Evolutionary conservation across 2,888 invertebrate genomes (phyloP).

Genomic region (Cenopis cana): DNA sequence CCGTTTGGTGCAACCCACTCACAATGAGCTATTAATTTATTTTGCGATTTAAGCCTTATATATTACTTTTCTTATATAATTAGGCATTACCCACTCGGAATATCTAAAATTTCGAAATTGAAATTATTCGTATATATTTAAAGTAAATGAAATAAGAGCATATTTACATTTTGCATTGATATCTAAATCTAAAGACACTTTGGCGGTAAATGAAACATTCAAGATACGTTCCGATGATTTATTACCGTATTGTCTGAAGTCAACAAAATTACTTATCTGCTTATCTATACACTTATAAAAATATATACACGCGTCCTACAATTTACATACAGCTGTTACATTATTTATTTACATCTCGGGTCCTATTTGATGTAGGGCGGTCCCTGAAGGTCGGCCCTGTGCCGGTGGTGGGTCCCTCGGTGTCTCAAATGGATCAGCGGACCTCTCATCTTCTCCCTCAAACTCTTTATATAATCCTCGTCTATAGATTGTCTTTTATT

Average conservation of each 20-base stretch:
- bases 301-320: slow-evolving; percentile 69
- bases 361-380: slow-evolving; percentile 75
- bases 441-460: slow-evolving; percentile 77
- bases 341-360: slow-evolving; percentile 45
- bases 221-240: slow-evolving; percentile 45
- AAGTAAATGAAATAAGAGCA: too few species aligned
- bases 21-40: too few species aligned
- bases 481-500: slow-evolving; percentile 67
- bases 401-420: slow-evolving; percentile 74
- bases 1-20: too few species aligned
- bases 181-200: too few species aligned
- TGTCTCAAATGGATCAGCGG: slow-evolving; percentile 78
- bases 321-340: slow-evolving; percentile 59
- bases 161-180: too few species aligned
- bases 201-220: slow-evolving; percentile 32
- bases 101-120: too few species aligned
- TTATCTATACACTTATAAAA: slow-evolving; percentile 67
- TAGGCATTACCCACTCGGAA: too few species aligned
- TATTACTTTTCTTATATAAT: too few species aligned
- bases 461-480: slow-evolving; percentile 72
- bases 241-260: slow-evolving; percentile 66
- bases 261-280: slow-evolving; percentile 64
- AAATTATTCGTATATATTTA: too few species aligned
- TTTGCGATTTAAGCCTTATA: too few species aligned
- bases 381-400: slow-evolving; percentile 70